Evolutionary conservation across 2,888 invertebrate species (phyloP), one percentile per base, ranked within the genome.

Genomic region (Isoperla grammatica): DNA sequence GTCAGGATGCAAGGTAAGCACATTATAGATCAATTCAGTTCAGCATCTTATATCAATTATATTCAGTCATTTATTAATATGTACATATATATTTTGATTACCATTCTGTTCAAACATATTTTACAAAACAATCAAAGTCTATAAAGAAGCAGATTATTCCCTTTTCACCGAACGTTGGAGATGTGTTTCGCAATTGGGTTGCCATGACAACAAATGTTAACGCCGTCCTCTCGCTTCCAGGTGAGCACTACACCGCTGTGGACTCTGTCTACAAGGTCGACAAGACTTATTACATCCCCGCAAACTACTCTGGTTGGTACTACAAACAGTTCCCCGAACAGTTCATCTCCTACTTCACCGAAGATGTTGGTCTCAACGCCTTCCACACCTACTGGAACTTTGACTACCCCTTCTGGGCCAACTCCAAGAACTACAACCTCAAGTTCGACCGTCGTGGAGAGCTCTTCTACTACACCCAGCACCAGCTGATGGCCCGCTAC

Each of bases 341-440:
- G 59, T 73, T 78, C 11, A 66, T 90, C 46, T 75, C 79, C 29
- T 90, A 90, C 74, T 88, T 83, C 76, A 84, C 84, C 13, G 86
- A 89, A 69, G 90, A 90, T 71, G 75, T 85, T 58, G 83, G 80
- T 58, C 75, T 87, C 54, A 88, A 86, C 71, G 68, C 81, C 20
- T 81, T 79, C 69, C 68, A 71, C 64, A 68, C 64, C 57, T 85
- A 86, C 75, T 84, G 83, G 72, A 80, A 83, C 69, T 71, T 74
- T 64, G 76, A 81, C 59, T 84, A 81, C 68, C 85, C 88, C 5
- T 78, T 75, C 70, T 87, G 85, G 83, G 76, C 86, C 69, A 77
- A 79, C 61, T 79, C 79, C 57, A 73, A 78, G n/a, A 76, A 78
- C 53, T 79, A 78, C 65, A 75, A 78, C 62, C 69, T 80, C 56